phyloP scores from a whole-genome alignment of 2,888 invertebrate species.

The Machimus rusticus region DNA sequence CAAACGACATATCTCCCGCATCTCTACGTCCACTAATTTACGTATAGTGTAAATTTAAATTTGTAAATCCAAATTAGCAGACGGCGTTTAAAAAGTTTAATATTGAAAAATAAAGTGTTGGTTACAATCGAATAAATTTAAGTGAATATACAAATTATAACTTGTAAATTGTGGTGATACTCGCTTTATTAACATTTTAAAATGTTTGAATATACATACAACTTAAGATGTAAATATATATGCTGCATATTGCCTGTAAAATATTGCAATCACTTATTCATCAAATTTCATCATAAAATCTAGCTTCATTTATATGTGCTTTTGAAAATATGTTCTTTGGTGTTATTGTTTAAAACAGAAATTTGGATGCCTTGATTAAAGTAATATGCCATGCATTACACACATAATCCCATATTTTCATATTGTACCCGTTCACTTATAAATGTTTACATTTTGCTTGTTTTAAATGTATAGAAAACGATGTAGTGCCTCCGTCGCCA shows the following conservation, averaged over 20 bases:
- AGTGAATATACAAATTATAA: too few relatives aligned
- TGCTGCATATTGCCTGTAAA: background rate
- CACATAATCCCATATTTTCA: background rate
- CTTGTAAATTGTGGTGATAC: background rate
- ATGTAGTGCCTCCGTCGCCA: slow-evolving; percentile 67
- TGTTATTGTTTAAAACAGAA: background rate
- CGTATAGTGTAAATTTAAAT: too few relatives aligned
- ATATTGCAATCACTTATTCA: background rate
- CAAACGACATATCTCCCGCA: too few relatives aligned
- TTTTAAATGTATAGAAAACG: slow-evolving; percentile 66
- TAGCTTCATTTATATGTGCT: background rate
- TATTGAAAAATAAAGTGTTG: too few relatives aligned
- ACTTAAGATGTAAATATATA: background rate
- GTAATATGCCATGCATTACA: background rate
- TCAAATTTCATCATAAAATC: background rate
- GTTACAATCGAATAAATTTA: too few relatives aligned
- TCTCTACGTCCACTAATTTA: too few relatives aligned
- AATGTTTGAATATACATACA: background rate
- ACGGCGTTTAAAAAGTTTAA: too few relatives aligned
- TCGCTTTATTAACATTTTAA: background rate
- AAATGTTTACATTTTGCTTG: slow-evolving; percentile 45
- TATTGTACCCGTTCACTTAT: slow-evolving; percentile 29
- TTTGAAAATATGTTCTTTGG: background rate
- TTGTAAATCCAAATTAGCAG: too few relatives aligned
- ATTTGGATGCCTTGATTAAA: background rate